Conservation (phyloP, 2,797 vertebrate genomes). For the Melanogrammus aeglefinus region DNA sequence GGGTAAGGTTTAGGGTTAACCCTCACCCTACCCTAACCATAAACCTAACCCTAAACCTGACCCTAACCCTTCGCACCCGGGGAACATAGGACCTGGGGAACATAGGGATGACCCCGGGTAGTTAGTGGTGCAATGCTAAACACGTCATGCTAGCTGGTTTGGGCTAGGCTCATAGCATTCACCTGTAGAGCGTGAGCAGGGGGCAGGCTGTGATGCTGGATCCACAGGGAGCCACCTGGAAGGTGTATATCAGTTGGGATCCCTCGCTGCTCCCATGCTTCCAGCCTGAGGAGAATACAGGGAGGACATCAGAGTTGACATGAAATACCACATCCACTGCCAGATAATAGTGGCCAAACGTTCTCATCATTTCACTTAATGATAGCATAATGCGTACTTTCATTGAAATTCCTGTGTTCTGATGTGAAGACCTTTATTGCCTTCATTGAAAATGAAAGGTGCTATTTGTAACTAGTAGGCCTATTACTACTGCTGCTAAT, state of each 20-base stretch:
- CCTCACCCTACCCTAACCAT: too few species aligned
- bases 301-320: slow-evolving; percentile 1
- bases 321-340: not conserved
- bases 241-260: slow-evolving; percentile 75
- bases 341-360: not conserved
- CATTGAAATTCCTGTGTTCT: not conserved
- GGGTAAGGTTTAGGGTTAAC: too few species aligned
- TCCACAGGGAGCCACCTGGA: slow-evolving; percentile 68
- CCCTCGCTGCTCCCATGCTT: slow-evolving; percentile 46
- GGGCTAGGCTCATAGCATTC: not conserved
- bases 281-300: slow-evolving; percentile 68
- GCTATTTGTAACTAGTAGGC: too few species aligned
- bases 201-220: slow-evolving; percentile 45
- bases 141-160: not conserved
- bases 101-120: slow-evolving; percentile 43
- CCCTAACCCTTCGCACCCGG: too few species aligned
- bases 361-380: not conserved
- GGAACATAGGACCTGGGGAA: too few species aligned
- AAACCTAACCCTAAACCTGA: too few species aligned
- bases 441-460: too few species aligned
- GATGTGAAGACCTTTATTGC: not conserved
- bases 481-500: too few species aligned
- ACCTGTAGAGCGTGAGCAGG: slow-evolving; percentile 73
- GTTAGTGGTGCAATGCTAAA: not conserved
- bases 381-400: not conserved